Evolutionary conservation across 2,888 invertebrate genomes (phyloP), one percentile per base, ranked within the genome.

Genomic region (Euclidia mi): DNA sequence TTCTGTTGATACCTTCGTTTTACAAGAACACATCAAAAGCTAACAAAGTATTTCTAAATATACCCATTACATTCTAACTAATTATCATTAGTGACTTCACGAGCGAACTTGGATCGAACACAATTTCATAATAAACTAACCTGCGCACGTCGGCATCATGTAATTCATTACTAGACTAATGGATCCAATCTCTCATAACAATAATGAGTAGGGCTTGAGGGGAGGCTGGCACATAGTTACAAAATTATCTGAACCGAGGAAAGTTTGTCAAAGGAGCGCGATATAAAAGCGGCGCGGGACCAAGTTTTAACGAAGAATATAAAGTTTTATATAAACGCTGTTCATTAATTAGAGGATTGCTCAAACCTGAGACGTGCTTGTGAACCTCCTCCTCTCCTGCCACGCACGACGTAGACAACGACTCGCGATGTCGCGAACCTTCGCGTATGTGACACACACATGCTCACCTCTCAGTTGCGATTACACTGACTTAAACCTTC

Each of bases 241-340:
- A 18, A 46, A 57, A 63, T 69, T 56, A 60, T 63, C 51, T 55
- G 46, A 65, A 48, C 57, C 45, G 50, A 35, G 46, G 46, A 34
- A 67, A 61, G 52, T 65, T 67, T 56, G 62, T 51, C 56, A 67
- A 52, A 55, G 65, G 58, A 44, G 44, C 38, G 17, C 55, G 50
- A 58, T 64, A 42, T 56, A 53, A 51, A 56, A 48, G 55, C 20
- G 14, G 29, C 14, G 47, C 42, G 43, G 53, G 46, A 28, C 37
- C 14, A 68, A 71, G 59, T 71, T 72, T 65, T 67, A 66, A 57
- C 62, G 51, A 64, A 64, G 62, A 67, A 75, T 65, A 68, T 69
- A 46, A 68, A 71, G 68, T 68, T 70, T 62, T 44, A 61, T 68
- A 64, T 52, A 64, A 61, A 37, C 49, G 42, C 14, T 41, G 32